A percentile compares a stretch with the other conserved stretches of the same genome.
phyloP scores from a whole-genome alignment of 2,113 vertebrate species.

The Rallus limicola region DNA sequence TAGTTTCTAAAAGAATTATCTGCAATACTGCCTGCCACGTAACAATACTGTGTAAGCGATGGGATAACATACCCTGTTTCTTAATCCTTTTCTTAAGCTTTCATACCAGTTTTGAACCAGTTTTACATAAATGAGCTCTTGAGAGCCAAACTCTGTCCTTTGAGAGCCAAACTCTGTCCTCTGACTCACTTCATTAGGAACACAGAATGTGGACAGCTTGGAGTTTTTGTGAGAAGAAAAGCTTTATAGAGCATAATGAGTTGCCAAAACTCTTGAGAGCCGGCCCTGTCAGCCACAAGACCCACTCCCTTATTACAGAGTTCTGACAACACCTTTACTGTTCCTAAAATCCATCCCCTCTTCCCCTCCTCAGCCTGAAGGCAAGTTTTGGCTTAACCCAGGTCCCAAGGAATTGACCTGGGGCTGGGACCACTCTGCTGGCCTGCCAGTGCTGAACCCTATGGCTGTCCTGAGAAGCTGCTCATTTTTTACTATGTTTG shows the following conservation, averaged over 20 bases:
- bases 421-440: background rate
- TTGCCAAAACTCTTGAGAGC: background rate
- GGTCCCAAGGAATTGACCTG: background rate
- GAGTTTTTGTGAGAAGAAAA: background rate
- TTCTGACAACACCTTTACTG: background rate
- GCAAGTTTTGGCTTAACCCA: background rate
- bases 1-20: background rate
- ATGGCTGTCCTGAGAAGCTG: accelerated
- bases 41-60: background rate
- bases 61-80: background rate
- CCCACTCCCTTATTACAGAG: background rate
- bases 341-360: background rate
- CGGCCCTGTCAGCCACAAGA: background rate
- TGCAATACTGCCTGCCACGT: background rate
- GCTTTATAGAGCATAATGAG: background rate
- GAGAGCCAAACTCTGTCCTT: background rate
- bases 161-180: background rate
- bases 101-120: background rate
- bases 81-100: background rate
- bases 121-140: background rate
- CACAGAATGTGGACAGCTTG: background rate
- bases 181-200: background rate
- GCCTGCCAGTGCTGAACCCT: background rate
- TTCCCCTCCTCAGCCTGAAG: background rate
- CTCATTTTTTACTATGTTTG: background rate